phyloP scores from a whole-genome alignment of 2,888 invertebrate species.

The Mythimna lalbum region DNA sequence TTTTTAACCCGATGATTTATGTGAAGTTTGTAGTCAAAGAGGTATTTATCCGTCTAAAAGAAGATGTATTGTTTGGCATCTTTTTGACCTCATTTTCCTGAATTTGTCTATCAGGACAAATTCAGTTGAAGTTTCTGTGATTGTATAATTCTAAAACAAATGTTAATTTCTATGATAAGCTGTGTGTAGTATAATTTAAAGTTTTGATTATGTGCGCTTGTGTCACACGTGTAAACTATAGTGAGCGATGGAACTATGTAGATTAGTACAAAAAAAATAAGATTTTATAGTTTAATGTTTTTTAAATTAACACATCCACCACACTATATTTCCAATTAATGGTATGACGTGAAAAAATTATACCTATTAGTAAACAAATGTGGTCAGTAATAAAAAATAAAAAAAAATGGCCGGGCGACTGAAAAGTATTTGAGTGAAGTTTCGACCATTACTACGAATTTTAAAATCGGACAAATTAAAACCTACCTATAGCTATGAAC shows the following conservation, averaged over 20 bases:
- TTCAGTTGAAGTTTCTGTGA: neutral
- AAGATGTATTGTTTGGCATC: neutral
- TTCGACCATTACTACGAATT: too few species aligned
- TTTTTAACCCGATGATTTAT: neutral
- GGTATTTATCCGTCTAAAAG: neutral
- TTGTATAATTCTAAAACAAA: neutral
- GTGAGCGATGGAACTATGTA: neutral
- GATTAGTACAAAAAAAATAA: neutral
- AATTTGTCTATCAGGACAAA: neutral
- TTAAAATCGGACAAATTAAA: too few species aligned
- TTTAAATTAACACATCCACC: neutral
- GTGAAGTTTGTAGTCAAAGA: neutral
- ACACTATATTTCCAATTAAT: neutral
- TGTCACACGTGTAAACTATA: neutral
- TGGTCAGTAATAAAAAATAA: too few species aligned
- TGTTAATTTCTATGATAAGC: neutral
- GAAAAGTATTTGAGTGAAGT: too few species aligned
- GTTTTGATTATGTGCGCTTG: neutral
- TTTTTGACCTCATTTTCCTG: neutral
- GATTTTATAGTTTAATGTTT: neutral
- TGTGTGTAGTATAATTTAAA: neutral
- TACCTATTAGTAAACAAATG: too few species aligned
- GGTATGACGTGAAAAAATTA: neutral
- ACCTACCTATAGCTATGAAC: too few species aligned
- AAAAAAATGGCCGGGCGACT: too few species aligned